Evolutionary conservation across 2,113 vertebrate genomes (phyloP).

Genomic region (Erythrocebus patas): DNA sequence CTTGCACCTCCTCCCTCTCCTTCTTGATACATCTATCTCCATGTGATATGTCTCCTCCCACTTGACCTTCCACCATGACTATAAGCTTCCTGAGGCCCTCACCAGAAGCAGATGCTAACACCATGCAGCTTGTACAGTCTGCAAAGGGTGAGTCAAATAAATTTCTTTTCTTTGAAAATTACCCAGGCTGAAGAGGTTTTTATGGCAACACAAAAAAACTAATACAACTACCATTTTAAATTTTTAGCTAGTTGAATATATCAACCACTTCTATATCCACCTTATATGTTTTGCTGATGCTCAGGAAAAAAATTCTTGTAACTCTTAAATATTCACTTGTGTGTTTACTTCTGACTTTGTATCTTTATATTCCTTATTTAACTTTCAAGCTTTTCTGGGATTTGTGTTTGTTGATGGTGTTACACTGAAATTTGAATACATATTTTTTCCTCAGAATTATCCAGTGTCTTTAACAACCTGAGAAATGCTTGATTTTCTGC

Average conservation of each 20-base stretch:
- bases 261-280: not conserved
- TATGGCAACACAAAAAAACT: too few relatives aligned
- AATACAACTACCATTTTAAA: not conserved
- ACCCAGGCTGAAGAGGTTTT: too few relatives aligned
- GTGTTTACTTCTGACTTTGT: not conserved
- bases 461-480: not conserved
- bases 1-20: too few relatives aligned
- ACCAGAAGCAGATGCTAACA: too few relatives aligned
- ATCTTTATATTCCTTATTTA: not conserved
- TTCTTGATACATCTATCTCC: too few relatives aligned
- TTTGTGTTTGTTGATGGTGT: not conserved
- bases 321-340: not conserved
- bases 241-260: not conserved
- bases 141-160: too few relatives aligned
- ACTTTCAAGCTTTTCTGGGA: not conserved
- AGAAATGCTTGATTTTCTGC: not conserved
- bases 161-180: too few relatives aligned
- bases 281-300: not conserved
- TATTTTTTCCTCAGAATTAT: not conserved
- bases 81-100: too few relatives aligned
- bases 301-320: not conserved
- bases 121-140: too few relatives aligned
- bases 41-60: too few relatives aligned
- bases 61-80: too few relatives aligned
- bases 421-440: not conserved